Percentiles rank a stretch among this genome's conserved stretches.
These are phyloP conservation scores for Nasonia vitripennis DNA, from an alignment of 1,140 invertebrate genomes.

Conservation along the genomic window DNA sequence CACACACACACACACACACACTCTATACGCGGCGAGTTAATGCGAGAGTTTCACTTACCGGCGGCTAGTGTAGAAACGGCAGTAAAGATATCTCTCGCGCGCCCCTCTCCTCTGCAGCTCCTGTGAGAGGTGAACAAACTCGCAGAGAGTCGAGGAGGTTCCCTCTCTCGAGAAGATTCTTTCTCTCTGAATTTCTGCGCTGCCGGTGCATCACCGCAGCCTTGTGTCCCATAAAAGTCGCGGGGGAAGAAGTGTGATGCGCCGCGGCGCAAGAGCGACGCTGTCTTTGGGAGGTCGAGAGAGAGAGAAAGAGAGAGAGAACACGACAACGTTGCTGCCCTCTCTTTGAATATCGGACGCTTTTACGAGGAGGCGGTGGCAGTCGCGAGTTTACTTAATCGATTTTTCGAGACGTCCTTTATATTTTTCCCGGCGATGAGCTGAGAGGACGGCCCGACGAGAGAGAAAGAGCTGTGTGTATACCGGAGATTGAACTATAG, in stretches of 20 bases:
- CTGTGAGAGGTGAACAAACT: conserved; percentile 49
- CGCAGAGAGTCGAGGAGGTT: background rate
- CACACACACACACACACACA: background rate
- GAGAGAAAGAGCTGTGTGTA: background rate
- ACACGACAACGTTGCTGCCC: background rate
- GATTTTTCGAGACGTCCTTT: background rate
- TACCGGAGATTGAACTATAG: too few relatives aligned
- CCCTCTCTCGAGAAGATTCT: conserved; percentile 7
- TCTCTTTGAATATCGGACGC: background rate
- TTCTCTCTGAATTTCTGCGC: background rate
- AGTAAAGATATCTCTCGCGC: conserved; percentile 9
- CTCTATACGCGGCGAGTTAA: conserved; percentile 1
- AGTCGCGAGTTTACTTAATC: background rate
- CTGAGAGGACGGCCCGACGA: background rate
- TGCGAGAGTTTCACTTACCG: conserved; percentile 40
- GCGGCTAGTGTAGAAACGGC: conserved; percentile 9
- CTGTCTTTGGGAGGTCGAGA: background rate
- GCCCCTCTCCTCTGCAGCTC: background rate
- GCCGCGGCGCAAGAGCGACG: background rate
- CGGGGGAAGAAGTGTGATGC: background rate
- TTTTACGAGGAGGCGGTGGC: background rate
- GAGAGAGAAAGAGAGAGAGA: too few relatives aligned
- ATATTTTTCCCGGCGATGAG: background rate
- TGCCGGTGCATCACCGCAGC: background rate
- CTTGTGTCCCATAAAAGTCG: conserved; percentile 11